These are phyloP conservation scores for Cerastis rubricosa DNA, from an alignment of 2,888 invertebrate genomes.

Conservation along the genomic window DNA sequence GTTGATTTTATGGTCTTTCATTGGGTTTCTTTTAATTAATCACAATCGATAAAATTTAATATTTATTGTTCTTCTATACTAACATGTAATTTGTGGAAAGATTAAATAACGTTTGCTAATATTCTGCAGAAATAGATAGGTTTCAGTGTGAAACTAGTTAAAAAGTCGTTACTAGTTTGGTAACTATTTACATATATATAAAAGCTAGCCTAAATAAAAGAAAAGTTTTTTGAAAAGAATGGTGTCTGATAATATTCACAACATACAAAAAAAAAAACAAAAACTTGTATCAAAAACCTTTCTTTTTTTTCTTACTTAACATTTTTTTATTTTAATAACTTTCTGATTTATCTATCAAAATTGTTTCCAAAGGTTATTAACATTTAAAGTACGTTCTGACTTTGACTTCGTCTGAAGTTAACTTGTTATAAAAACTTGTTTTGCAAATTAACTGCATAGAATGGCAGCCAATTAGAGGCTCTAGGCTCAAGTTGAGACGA, in stretches of 20 bases:
- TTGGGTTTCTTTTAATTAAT: not conserved
- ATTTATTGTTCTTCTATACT: not conserved
- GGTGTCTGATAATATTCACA: not conserved
- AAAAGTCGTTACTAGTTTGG: slow-evolving; percentile 37
- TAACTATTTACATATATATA: slow-evolving; percentile 50
- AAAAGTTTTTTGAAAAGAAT: slow-evolving; percentile 6
- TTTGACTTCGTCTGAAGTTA: not conserved
- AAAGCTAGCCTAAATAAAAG: slow-evolving; percentile 9
- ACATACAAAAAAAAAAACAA: slow-evolving; percentile 3
- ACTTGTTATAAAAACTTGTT: not conserved
- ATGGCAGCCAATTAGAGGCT: not conserved
- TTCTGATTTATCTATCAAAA: not conserved
- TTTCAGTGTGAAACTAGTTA: slow-evolving; percentile 40
- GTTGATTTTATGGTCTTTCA: not conserved
- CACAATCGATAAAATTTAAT: not conserved
- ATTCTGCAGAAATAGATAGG: slow-evolving; percentile 15
- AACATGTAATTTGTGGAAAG: not conserved
- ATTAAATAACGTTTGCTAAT: not conserved
- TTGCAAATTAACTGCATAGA: not conserved
- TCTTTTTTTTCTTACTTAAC: too few species aligned
- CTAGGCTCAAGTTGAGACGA: not conserved
- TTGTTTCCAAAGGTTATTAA: not conserved
- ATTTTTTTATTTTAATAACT: not conserved
- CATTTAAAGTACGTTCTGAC: slow-evolving; percentile 2
- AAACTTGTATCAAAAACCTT: not conserved